Evolutionary conservation across 2,113 vertebrate species (phyloP), one percentile per base, ranked within the genome.

Genomic region (Nycticebus coucang): DNA sequence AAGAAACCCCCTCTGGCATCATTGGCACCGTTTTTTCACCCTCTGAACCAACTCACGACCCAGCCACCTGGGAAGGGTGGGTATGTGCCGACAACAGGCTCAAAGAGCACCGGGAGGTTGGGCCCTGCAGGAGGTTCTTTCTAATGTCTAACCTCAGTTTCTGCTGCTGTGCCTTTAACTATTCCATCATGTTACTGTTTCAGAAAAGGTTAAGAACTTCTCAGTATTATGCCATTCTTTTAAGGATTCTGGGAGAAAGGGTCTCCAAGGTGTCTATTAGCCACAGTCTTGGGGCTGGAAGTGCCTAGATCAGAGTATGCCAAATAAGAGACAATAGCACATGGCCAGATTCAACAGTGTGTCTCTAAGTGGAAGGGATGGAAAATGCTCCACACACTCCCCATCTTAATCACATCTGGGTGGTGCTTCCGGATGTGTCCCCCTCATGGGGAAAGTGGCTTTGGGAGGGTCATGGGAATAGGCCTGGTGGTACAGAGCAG

Each of bases 321-420:
- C 62, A 26, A 50, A 24, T 10, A 5, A 37, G 4, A 7, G 94
- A 37, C 64, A 26, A 1, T 0, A 11, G 55, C 10, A 1, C 37
- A 11, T 0, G 1, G 71, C 6, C 9, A 45, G 53, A 24, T 21
- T 30, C 35, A 18, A 68, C 18, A 37, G 5, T 0, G 0, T 22
- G 59, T 88, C 60, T 75, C 35, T 30, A 53, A 37, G 33, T 3
- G 24, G 3, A 30, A 8, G 53, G 30, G 21, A 19, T 1, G 28
- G 68, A 68, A 60, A 50, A 35, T 6, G 50, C 2, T 14, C 50
- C 19, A 21, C 8, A 0, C 10, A 2, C 6, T 3, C 2, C 12
- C 17, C 33, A 5, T n/a, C 59, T 26, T 37, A 10, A 26, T 0
- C 6, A 19, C 8, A 5, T 41, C 60, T 82, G 78, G 33, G n/a